Evolutionary conservation across 2,797 vertebrate species (phyloP), one percentile per base, ranked within the genome.

Genomic region (Eidolon dupreanum): DNA sequence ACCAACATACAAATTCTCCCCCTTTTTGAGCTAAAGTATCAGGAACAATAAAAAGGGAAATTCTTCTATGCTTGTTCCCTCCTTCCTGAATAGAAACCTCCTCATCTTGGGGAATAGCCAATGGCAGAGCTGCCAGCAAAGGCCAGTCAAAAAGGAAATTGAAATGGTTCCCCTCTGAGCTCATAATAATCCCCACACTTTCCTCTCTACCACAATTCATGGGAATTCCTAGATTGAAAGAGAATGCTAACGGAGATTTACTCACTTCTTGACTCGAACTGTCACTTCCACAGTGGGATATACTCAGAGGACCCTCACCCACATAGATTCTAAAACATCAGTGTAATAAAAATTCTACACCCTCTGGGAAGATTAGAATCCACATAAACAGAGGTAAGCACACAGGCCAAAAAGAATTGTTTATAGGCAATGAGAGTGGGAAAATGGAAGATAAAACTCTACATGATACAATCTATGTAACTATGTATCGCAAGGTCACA

Each of bases 1-100:
- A 96, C 90, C 86, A 74, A 96, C 82, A 96, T 96, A 88, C 46
- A 96, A 94, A 97, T 92, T 38, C 10, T 82, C 65, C 81, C 41
- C 36, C 16, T 94, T 46, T 90, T 63, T 79, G 33, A 90, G 92
- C n/a, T 49, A n/a, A 87, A 74, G 22, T 36, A 49, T 87, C 28
- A 13, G 17, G 49, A 86, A 90, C 33, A 53, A 79, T 51, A 59
- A 89, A 90, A 94, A 63, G 43, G 13, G 33, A 84, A 46, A 73
- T n/a, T 65, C 43, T 57, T 90, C 55, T 61, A 66, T 43, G 70
- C 28, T n/a, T 92, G 15, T 57, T 73, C n/a, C 74, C n/a, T 57
- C 31, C 20, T 82, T 73, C 61, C 51, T 73, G 24, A 71, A 55
- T 8, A 68, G 79, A 82, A 95, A 41, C 11, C 3, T 49, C 28